Base-by-base conservation (phyloP, 2,797 vertebrate genomes). In the Sebastes dallii region DNA sequence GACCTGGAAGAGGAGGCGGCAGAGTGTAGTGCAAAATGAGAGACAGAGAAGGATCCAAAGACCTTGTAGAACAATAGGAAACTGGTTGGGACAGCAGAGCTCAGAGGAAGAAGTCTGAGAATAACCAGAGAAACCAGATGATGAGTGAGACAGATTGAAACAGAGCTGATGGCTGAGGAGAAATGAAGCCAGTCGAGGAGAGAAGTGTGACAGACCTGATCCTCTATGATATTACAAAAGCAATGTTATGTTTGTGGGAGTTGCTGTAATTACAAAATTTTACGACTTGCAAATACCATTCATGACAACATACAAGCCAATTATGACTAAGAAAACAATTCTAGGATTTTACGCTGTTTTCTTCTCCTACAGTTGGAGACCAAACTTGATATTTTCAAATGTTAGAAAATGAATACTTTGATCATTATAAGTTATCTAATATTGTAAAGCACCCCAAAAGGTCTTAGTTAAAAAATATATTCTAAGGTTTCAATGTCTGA, bases 11-110 rank as follows among this genome's bases (percentile, higher is more conserved):
- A 65, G 32, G 55, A 56, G 58, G 58, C 18, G 25, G 66, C 29
- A 36, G 65, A 80, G 39, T 29, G 9, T 22, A 55, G 36, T 59
- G 11, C 27, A 54, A 46, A 72, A 22, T 50, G 55, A 29, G 55
- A 61, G 36, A 52, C 30, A 77, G 70, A 71, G 50, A 66, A 32
- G 34, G 29, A 83, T 80, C 66, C 24, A 81, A 78, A 88, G 69
- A 80, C 14, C n/a, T 66, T 46, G 46, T 27, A 61, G 67, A 81
- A 75, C 46, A 18, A 64, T 59, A 30, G 50, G 36, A 66, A 42
- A 16, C 3, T 16, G 22, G n/a, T n/a, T 2, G 1, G 18, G 64
- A 64, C 18, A 72, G 75, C 67, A 65, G 61, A 78, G 11, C 75
- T 29, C 59, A 59, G 62, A 75, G 72, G 69, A 66, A 77, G 66